These are phyloP conservation scores for Alligator mississippiensis DNA, from an alignment of 2,113 vertebrate genomes.

Conservation along the genomic window DNA sequence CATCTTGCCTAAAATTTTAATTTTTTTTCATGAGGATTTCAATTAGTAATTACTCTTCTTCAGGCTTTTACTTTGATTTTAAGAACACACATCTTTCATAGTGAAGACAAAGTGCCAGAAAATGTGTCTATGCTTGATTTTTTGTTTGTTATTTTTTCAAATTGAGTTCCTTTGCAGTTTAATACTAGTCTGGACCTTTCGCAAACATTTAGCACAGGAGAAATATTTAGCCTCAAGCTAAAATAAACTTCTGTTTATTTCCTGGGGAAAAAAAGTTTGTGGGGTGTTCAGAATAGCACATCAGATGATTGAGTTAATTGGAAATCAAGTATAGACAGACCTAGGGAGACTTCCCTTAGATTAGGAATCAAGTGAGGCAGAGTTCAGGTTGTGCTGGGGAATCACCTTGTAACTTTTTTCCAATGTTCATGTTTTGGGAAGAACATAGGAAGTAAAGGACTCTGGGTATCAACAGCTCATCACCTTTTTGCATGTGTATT, in stretches of 20 bases:
- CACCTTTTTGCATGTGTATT: not conserved
- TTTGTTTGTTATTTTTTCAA: no score
- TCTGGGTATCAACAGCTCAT: not conserved
- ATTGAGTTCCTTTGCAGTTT: not conserved
- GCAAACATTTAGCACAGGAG: not conserved
- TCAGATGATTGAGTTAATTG: not conserved
- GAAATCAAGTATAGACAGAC: not conserved
- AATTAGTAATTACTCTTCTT: no score
- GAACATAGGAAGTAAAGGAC: not conserved
- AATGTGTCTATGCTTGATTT: no score
- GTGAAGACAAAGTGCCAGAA: no score
- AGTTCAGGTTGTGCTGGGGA: not conserved
- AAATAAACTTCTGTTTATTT: no score
- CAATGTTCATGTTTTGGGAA: not conserved
- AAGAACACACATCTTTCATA: no score
- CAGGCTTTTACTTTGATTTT: no score
- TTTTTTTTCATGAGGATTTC: no score
- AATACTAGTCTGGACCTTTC: not conserved
- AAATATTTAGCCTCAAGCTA: not conserved
- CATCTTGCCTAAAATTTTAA: no score
- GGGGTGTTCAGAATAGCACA: not conserved
- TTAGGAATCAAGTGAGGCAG: not conserved
- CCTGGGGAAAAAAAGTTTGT: not conserved
- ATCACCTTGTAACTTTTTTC: not conserved
- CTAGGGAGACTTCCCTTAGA: not conserved